Evolutionary conservation across 2,113 vertebrate species (phyloP).

Genomic region (Scolopax mira): DNA sequence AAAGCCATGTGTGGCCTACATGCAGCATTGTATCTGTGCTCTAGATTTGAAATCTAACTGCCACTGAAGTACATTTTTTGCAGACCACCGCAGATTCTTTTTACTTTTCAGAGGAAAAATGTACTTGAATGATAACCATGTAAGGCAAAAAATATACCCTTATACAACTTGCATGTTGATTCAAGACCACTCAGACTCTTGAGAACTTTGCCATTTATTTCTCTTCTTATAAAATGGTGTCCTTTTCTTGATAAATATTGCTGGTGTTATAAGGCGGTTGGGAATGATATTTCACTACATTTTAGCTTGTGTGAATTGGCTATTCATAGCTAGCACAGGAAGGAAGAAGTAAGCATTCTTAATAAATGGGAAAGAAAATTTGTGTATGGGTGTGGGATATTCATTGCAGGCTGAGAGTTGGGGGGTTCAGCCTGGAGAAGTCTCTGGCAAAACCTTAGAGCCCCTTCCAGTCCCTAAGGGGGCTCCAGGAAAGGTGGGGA

Average conservation of each 20-base stretch:
- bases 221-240: background rate
- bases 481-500: too few species aligned
- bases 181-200: background rate
- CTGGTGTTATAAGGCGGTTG: background rate
- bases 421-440: too few species aligned
- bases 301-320: background rate
- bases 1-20: background rate
- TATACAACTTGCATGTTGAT: background rate
- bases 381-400: background rate
- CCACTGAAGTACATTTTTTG: slow-evolving; percentile 25
- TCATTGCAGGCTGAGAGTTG: background rate
- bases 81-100: slow-evolving; percentile 14
- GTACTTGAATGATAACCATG: background rate
- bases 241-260: background rate
- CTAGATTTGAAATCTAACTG: slow-evolving; percentile 21
- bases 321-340: background rate
- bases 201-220: background rate
- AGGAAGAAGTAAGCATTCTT: background rate
- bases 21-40: background rate
- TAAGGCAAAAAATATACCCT: slow-evolving; percentile 12
- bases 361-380: background rate
- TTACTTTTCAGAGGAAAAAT: slow-evolving; percentile 28
- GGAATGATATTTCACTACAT: background rate
- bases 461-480: too few species aligned
- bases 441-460: too few species aligned